These are phyloP conservation scores for Holocentrus rufus DNA, from an alignment of 2,797 vertebrate genomes.

Conservation along the genomic window DNA sequence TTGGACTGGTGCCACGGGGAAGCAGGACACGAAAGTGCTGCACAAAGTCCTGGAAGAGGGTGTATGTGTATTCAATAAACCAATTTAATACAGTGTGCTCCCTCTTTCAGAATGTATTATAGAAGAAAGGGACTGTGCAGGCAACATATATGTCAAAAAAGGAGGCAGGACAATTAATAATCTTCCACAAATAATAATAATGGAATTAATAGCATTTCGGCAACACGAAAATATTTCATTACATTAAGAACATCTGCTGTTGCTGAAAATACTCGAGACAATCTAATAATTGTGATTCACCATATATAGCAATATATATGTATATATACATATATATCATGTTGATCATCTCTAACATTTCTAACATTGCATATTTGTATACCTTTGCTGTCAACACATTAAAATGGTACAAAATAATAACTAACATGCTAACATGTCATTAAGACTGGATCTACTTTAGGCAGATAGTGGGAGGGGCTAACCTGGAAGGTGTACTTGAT, in stretches of 20 bases:
- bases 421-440: not conserved
- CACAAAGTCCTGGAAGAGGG: conserved; percentile 88
- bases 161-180: no score
- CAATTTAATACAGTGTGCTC: not conserved
- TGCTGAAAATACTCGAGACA: no score
- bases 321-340: no score
- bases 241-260: no score
- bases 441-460: not conserved
- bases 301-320: not conserved
- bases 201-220: no score
- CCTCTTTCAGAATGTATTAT: not conserved
- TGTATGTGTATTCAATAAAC: not conserved
- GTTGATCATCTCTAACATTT: no score
- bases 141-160: no score
- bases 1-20: conserved; percentile 83
- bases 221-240: no score
- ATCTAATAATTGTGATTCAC: not conserved
- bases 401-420: no score
- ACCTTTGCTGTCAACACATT: no score
- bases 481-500: conserved; percentile 97
- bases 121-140: not conserved
- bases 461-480: conserved; percentile 13
- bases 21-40: conserved; percentile 93
- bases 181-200: no score
- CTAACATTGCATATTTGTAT: no score